A percentile compares a stretch with the other conserved stretches of the same genome.
These are phyloP conservation scores for Neoscelio sp. DNA, from an alignment of 2,888 invertebrate genomes.

Conservation along the genomic window DNA sequence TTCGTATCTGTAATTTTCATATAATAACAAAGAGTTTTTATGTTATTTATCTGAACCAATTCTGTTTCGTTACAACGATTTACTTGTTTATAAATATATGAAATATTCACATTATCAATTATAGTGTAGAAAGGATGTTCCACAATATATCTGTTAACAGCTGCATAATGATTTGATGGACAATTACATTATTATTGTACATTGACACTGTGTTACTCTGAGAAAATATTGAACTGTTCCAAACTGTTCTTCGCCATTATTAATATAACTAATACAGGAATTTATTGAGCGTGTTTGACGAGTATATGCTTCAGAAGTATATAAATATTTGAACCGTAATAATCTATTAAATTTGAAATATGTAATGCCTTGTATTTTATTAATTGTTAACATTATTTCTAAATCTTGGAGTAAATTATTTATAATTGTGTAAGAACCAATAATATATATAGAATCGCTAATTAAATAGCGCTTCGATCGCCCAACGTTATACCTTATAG, in stretches of 20 bases:
- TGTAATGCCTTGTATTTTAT: background rate
- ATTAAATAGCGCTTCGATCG: slow-evolving; percentile 20
- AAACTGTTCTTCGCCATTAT: slow-evolving; percentile 2
- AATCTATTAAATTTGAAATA: slow-evolving; percentile 8
- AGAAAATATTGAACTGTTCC: slow-evolving; percentile 15
- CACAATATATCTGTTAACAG: slow-evolving; percentile 2
- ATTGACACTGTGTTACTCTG: background rate
- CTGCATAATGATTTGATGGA: slow-evolving; percentile 18
- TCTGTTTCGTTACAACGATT: background rate
- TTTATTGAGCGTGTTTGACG: background rate
- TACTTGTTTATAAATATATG: slow-evolving; percentile 2
- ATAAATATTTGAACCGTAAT: slow-evolving; percentile 6
- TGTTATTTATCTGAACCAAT: background rate
- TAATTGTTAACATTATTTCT: background rate
- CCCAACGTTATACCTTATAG: slow-evolving; percentile 23
- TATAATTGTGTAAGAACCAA: slow-evolving; percentile 3
- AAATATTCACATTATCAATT: background rate
- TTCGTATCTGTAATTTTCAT: slow-evolving; percentile 5
- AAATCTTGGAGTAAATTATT: background rate
- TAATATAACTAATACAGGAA: background rate
- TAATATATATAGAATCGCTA: background rate
- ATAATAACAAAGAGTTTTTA: slow-evolving; percentile 4
- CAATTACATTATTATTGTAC: slow-evolving; percentile 21
- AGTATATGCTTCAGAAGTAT: slow-evolving; percentile 1
- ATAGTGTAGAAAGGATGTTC: background rate